Base-by-base conservation (phyloP, 2,113 vertebrate species). In the Arothron firmamentum region DNA sequence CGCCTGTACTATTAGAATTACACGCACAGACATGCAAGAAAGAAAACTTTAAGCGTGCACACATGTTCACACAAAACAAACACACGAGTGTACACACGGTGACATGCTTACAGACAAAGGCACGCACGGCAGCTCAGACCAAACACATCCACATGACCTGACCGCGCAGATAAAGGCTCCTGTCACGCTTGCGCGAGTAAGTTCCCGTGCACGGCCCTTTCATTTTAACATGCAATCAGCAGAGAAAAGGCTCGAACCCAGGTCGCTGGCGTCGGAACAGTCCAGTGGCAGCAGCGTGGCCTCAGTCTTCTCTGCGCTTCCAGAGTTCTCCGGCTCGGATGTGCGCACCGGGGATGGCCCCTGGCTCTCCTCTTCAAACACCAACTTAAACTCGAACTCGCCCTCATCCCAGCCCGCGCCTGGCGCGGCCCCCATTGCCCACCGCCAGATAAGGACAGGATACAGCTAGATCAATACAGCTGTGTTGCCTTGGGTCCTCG, bases 381-480 rank as follows among this genome's bases (percentile, higher is more conserved):
- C 88, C 75, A 92, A 65, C 79, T 90, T 91, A 74, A 92, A 92
- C 84, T 92, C 90, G 67, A 92, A 91, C 85, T 92, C 91, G 67
- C 88, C 90, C 77, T 92, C 91, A 78, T 92, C 90, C 91, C 91
- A 92, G 72, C 88, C 90, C 21, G 90, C 85, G 75, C 88, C 90
- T 80, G 90, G 88, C 71, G 90, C 90, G 69, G 90, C 90, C 84
- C 90, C 90, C 91, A 92, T 92, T 83, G 70, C 66, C 81, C 62
- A 55, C 78, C 78, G 62, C 48, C 62, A 61, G 21, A 38, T 18
- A 25, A 23, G 21, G 66, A 74, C 65, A 60, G 63, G 79, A 71
- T 54, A 64, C 57, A 62, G 52, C 58, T 23, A 15, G 17, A 28
- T 49, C 16, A 70, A 80, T 72, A 62, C 65, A 19, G 43, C 59